Evolutionary conservation across 2,797 vertebrate genomes (phyloP), one percentile per base, ranked within the genome.

Genomic region (Neosilurus hyrtlii): DNA sequence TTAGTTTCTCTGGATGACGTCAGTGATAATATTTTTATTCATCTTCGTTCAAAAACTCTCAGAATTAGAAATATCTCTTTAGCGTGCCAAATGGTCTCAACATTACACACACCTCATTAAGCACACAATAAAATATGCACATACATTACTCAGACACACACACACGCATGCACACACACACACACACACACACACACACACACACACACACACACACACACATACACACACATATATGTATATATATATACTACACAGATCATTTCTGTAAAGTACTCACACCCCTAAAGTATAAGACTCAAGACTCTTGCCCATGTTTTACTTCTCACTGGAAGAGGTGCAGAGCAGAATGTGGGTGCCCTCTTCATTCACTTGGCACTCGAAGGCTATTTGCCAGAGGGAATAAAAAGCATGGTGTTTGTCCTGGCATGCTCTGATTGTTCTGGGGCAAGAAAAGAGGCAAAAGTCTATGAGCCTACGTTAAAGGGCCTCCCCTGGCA

Each of bases 391-490:
- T 89, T 89, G 86, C 82, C 78, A 79, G 75, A 86, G 84, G 83
- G 78, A 87, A 90, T 86, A 88, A 88, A 88, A 91, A 83, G 83
- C 67, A 67, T 20, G 81, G 84, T 78, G 84, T 88, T 87, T 92
- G 90, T 91, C 90, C 89, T 91, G 92, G 89, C 93, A 94, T 93
- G 93, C 94, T 94, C 92, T 94, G 92, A 94, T 94, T 94, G 92
- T 91, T 91, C 87, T 84, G 72, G 83, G 81, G 88, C 87, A 79
- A 81, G 80, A 82, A 61, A 82, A 82, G 73, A 37, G 56, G 86
- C 80, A 88, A 87, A 87, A 85, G 82, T 87, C 89, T 88, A 77
- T 88, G 84, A 78, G 77, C 82, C 83, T 86, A 80, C 81, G 89
- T 89, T 82, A 80, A 30, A 88, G 91, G 92, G 92, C 90, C 93